Evolutionary conservation across 2,888 invertebrate species (phyloP).

Genomic region (Limnephilus marmoratus): DNA sequence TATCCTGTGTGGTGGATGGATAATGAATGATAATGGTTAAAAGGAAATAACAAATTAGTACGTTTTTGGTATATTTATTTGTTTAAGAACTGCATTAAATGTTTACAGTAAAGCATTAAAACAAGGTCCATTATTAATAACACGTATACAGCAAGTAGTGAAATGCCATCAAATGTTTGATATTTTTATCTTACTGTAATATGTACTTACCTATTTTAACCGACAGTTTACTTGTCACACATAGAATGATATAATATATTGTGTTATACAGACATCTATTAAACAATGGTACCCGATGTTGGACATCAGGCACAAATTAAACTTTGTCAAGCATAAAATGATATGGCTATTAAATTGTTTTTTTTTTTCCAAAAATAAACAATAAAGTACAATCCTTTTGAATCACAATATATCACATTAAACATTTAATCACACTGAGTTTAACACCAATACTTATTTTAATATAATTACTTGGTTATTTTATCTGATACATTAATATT

Average conservation of each 20-base stretch:
- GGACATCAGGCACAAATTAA: background rate
- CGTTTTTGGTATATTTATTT: background rate
- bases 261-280: background rate
- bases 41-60: background rate
- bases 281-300: background rate
- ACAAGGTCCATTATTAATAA: background rate
- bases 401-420: slow-evolving; percentile 31
- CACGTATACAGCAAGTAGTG: background rate
- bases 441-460: slow-evolving; percentile 2
- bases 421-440: slow-evolving; percentile 26
- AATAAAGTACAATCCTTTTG: slow-evolving; percentile 2
- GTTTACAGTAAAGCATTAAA: slow-evolving; percentile 2
- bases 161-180: background rate
- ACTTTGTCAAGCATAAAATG: slow-evolving; percentile 2
- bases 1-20: background rate
- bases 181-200: background rate
- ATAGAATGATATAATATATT: slow-evolving; percentile 2
- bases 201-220: background rate
- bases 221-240: background rate
- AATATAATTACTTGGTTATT: background rate
- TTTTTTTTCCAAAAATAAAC: slow-evolving; percentile 19
- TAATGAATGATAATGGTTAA: background rate
- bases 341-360: slow-evolving; percentile 2
- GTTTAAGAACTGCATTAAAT: slow-evolving; percentile 2
- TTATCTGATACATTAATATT: background rate